Conservation (phyloP, 2,888 invertebrate species). For the Archaeoteleia sp. region DNA sequence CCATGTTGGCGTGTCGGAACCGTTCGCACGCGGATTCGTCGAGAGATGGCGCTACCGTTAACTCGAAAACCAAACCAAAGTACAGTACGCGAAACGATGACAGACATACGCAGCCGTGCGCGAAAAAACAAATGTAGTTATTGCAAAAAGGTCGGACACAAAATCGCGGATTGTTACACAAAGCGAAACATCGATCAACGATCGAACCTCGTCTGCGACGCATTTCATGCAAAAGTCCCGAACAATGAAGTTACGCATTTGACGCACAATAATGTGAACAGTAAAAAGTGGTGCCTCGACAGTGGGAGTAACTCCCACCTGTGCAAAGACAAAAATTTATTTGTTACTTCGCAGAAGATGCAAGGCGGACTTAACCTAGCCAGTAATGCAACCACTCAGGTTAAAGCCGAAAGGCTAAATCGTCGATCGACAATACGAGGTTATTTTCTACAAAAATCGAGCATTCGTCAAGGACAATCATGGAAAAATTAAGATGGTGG, state of each 20-base stretch:
- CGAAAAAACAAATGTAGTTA: constrained; percentile 7
- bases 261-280: background rate
- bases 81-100: too few species aligned
- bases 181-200: background rate
- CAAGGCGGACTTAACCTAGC: constrained; percentile 17
- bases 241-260: background rate
- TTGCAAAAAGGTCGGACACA: constrained; percentile 12
- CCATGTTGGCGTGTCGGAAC: constrained; percentile 1
- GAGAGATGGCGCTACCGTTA: background rate
- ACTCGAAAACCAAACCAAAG: background rate
- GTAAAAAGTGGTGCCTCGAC: constrained; percentile 9
- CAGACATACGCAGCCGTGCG: background rate
- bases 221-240: too few species aligned
- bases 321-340: constrained; percentile 16
- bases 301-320: constrained; percentile 34
- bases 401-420: constrained; percentile 36
- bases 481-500: constrained; percentile 11
- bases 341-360: background rate
- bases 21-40: background rate
- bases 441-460: constrained; percentile 25
- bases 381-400: constrained; percentile 10
- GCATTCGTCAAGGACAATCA: constrained; percentile 15
- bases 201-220: constrained; percentile 2
- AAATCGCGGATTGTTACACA: constrained; percentile 5
- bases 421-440: constrained; percentile 24